A percentile compares a stretch with the other conserved stretches of the same genome.
Conservation (phyloP, 1,140 invertebrate species). For the Drosophila pectinifera region DNA sequence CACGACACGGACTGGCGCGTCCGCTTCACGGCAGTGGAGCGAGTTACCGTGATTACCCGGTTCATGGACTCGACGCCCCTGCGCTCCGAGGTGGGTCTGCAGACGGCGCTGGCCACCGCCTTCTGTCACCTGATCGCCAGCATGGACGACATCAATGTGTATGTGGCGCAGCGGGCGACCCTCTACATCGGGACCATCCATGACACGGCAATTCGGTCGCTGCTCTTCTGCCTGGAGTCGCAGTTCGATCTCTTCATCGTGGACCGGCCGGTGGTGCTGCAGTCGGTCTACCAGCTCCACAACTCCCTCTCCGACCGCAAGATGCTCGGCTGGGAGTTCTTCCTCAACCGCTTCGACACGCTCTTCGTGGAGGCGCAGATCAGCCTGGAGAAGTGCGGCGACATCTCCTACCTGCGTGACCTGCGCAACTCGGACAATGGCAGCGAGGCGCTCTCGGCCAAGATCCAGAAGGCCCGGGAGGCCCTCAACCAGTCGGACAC, state of each 20-base stretch:
- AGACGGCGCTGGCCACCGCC: constrained; percentile 97
- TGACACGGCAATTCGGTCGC: constrained; percentile 92
- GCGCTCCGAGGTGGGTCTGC: constrained; percentile 92
- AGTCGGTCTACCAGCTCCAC: constrained; percentile 97
- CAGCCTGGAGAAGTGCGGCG: constrained; percentile 92
- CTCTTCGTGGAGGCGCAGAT: constrained; percentile 98
- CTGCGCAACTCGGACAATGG: constrained; percentile 95
- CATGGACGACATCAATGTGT: constrained; percentile 97
- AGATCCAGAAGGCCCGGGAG: constrained; percentile 95
- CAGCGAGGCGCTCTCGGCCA: constrained; percentile 94
- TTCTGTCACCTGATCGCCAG: constrained; percentile 98
- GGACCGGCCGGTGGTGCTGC: constrained; percentile 98
- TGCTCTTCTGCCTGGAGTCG: constrained; percentile 94
- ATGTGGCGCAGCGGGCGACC: constrained; percentile 96
- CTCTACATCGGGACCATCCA: constrained; percentile 97
- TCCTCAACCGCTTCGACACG: constrained; percentile 98
- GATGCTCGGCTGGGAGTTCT: constrained; percentile 99
- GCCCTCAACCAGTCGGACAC: constrained; percentile 90
- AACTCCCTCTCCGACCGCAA: constrained; percentile 95
- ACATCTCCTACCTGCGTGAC: constrained; percentile 94
- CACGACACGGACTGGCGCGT: constrained; percentile 95
- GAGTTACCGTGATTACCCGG: constrained; percentile 95
- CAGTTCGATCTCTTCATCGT: constrained; percentile 98
- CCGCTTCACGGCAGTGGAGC: constrained; percentile 96
- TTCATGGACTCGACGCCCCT: constrained; percentile 96